Conservation (phyloP, 2,797 vertebrate genomes). For the Crenuchus spilurus region DNA sequence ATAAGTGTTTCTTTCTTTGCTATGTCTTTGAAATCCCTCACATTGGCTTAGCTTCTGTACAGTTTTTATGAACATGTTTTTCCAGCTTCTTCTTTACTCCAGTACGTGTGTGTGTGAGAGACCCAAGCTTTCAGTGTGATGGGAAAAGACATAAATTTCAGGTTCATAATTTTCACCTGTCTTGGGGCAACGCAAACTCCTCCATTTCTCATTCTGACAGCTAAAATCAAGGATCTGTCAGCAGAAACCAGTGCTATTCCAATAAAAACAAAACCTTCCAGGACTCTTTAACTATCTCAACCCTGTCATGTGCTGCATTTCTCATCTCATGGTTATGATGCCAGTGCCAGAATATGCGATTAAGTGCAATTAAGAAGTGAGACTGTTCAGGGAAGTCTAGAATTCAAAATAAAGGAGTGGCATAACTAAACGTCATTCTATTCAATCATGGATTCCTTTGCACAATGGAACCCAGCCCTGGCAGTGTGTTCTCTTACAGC, state of each 20-base stretch:
- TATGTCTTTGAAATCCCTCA: neutral
- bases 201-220: conserved; percentile 10
- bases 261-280: neutral
- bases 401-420: neutral
- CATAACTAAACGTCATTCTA: neutral
- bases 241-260: conserved; percentile 8
- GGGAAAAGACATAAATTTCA: conserved; percentile 7
- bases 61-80: neutral
- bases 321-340: neutral
- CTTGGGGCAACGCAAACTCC: neutral
- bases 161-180: conserved; percentile 4
- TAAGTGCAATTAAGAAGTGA: neutral
- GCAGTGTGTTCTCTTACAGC: neutral
- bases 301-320: neutral
- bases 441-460: neutral
- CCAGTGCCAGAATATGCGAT: neutral
- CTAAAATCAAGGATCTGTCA: neutral
- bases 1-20: neutral
- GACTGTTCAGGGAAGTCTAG: neutral
- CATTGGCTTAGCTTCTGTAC: neutral
- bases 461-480: neutral
- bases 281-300: neutral
- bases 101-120: neutral
- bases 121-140: neutral
- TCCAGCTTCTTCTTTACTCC: neutral